Conservation (phyloP, 1,140 invertebrate species). For the Lasioglossum baleicum region DNA sequence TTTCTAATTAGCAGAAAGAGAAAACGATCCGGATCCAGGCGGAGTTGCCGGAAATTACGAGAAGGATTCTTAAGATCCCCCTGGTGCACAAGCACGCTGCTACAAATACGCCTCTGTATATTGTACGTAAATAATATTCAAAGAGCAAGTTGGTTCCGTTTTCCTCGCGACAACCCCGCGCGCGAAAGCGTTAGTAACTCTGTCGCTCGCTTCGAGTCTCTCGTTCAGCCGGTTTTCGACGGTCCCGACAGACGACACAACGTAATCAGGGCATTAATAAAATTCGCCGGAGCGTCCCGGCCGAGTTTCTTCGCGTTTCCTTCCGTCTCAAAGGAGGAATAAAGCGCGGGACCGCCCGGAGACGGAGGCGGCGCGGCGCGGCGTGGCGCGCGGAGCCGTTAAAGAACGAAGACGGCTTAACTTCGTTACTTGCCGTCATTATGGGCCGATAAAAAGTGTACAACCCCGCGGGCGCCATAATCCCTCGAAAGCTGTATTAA, state of each 20-base stretch:
- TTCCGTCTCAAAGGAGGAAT: slow-evolving; percentile 12
- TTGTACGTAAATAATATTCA: slow-evolving; percentile 15
- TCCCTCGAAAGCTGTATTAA: slow-evolving; percentile 62
- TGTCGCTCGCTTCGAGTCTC: too few relatives aligned
- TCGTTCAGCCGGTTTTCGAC: background rate
- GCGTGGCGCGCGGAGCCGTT: background rate
- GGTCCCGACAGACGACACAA: slow-evolving; percentile 9
- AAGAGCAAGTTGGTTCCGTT: background rate
- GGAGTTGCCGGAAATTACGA: slow-evolving; percentile 48
- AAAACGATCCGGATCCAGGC: slow-evolving; percentile 46
- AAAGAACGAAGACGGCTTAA: slow-evolving; percentile 48
- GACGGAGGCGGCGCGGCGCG: too few relatives aligned
- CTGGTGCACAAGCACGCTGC: background rate
- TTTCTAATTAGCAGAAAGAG: slow-evolving; percentile 62
- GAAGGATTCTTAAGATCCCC: slow-evolving; percentile 41
- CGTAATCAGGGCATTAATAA: slow-evolving; percentile 37
- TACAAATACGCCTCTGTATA: background rate
- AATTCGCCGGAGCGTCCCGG: slow-evolving; percentile 21
- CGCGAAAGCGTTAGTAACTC: too few relatives aligned
- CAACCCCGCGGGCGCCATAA: slow-evolving; percentile 54
- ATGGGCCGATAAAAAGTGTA: slow-evolving; percentile 61
- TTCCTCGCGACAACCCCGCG: too few relatives aligned
- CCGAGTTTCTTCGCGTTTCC: background rate
- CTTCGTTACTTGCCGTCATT: slow-evolving; percentile 64
- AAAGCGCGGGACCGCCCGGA: background rate